Percentiles rank a stretch among this genome's conserved stretches.
Evolutionary conservation across 2,888 invertebrate species (phyloP).

Genomic region (Hecatera dysodea): DNA sequence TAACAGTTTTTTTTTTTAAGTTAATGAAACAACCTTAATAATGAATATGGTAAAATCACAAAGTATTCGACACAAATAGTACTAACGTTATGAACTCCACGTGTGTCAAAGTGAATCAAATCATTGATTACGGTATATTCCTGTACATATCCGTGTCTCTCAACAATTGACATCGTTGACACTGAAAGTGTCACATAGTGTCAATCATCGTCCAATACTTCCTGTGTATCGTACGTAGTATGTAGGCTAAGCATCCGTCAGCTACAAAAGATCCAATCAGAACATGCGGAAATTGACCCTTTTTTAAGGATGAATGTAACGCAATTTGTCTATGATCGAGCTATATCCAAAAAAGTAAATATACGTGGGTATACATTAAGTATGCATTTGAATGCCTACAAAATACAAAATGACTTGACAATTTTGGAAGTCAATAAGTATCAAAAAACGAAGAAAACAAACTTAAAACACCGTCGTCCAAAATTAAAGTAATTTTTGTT

Average conservation of each 20-base stretch:
- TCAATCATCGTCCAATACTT: slow-evolving; percentile 24
- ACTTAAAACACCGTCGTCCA: no score
- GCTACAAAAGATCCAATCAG: slow-evolving; percentile 57
- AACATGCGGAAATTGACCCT: slow-evolving; percentile 57
- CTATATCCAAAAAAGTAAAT: slow-evolving; percentile 18
- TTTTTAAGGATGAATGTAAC: slow-evolving; percentile 41
- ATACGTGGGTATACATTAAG: no score
- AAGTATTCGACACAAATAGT: background rate
- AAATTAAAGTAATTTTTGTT: no score
- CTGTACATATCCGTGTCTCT: background rate
- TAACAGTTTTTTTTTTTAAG: no score
- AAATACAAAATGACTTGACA: no score
- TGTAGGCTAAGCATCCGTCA: slow-evolving; percentile 15
- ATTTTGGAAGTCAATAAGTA: no score
- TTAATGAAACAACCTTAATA: no score
- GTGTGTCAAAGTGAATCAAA: background rate
- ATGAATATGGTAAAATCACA: no score
- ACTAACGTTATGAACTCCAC: background rate
- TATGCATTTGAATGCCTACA: background rate
- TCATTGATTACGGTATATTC: slow-evolving; percentile 2
- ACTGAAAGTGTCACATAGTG: slow-evolving; percentile 1
- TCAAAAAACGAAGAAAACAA: no score
- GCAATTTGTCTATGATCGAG: slow-evolving; percentile 47
- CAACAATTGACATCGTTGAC: background rate
- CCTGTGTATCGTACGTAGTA: slow-evolving; percentile 10